Evolutionary conservation across 30 jellyfish, hydroid and myxozoan genomes (phyloP), one percentile per base, ranked within the genome.

Genomic region (Haliclystus octoradiatus): DNA sequence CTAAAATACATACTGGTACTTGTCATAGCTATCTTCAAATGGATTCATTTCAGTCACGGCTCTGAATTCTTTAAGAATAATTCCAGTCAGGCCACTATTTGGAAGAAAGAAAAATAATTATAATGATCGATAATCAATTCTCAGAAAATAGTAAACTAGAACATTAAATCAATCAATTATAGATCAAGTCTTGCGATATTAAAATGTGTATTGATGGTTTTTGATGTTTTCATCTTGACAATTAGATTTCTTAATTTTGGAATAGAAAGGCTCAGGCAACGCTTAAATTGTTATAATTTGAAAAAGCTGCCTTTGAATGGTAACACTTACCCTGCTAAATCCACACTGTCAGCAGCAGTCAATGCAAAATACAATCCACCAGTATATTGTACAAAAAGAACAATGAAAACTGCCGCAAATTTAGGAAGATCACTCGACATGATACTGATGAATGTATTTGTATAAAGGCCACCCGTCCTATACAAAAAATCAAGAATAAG

Each of bases 281-380:
- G n/a, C n/a, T n/a, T n/a, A n/a, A n/a, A n/a, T n/a, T n/a, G n/a
- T n/a, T n/a, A n/a, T n/a, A n/a, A n/a, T n/a, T n/a, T n/a, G n/a
- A n/a, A n/a, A n/a, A n/a, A n/a, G n/a, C n/a, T n/a, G n/a, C n/a
- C n/a, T n/a, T n/a, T n/a, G n/a, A n/a, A n/a, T n/a, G n/a, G n/a
- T n/a, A n/a, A n/a, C n/a, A 40, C 57, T 40, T 40, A 40, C 57
- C 57, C 57, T 40, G 57, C 57, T 19, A 40, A 40, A 19, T 7
- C 57, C 7, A 40, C 57, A 40, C 12, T 9, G 28, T 33, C 32
- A 22, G 28, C n/a, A 27, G 93, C 93, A 32, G 65, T 89, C 65
- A 89, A 64, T 0, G 95, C 95, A 75, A 89, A 33, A 61, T 52
- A 80, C 33, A 76, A 40, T 32, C 95, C 72, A 23, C 98, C 98